A percentile compares a stretch with the other conserved stretches of the same genome.
phyloP scores from a whole-genome alignment of 2,888 invertebrate genomes.

The Drosophila greeni region DNA sequence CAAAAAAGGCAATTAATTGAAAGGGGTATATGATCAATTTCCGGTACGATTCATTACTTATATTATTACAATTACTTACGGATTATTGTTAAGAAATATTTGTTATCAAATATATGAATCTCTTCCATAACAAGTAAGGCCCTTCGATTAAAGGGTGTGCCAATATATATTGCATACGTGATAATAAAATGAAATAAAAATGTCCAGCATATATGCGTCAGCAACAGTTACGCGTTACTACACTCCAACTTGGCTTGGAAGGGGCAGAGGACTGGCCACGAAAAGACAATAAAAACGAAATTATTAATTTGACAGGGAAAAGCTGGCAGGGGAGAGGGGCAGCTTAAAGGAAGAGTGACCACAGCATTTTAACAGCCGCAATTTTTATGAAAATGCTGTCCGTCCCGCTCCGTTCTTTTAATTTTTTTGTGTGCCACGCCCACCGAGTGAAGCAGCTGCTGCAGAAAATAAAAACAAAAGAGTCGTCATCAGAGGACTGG shows the following conservation, averaged over 20 bases:
- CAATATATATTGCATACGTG: conserved; percentile 43
- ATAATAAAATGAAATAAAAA: conserved; percentile 63
- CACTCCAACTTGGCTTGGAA: conserved; percentile 34
- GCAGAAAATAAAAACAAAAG: conserved; percentile 48
- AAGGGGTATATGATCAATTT: not conserved
- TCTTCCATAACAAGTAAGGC: not conserved
- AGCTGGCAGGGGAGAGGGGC: conserved; percentile 8
- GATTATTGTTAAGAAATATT: not conserved
- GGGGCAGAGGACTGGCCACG: conserved; percentile 26
- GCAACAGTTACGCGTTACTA: conserved; percentile 67
- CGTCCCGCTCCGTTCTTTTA: conserved; percentile 24
- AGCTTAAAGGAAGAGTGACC: conserved; percentile 51
- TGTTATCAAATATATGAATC: not conserved
- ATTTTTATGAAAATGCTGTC: conserved; percentile 58
- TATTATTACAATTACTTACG: not conserved
- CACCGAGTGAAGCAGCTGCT: conserved; percentile 42
- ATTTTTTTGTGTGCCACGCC: conserved; percentile 48
- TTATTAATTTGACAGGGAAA: conserved; percentile 61
- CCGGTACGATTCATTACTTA: not conserved
- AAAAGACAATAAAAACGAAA: conserved; percentile 64
- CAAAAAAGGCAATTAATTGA: too few species aligned
- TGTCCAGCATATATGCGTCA: conserved; percentile 66
- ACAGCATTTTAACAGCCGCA: conserved; percentile 63
- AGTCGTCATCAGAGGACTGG: conserved; percentile 17
- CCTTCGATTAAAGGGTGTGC: conserved; percentile 13